Evolutionary conservation across 2,888 invertebrate species (phyloP).

Genomic region (Pocota personata): DNA sequence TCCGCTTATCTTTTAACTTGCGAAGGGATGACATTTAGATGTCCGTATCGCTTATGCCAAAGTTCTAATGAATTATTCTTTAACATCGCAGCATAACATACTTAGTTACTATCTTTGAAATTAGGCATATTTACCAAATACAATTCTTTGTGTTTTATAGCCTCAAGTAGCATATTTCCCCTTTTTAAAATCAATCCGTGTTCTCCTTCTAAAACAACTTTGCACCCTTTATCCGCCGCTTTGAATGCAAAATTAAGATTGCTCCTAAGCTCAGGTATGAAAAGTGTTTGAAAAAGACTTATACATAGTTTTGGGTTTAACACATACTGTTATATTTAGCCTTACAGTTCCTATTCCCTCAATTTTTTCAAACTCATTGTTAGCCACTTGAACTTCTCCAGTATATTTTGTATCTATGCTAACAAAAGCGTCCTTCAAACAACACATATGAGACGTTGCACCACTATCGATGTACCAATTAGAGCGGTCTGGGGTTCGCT

Average conservation of each 20-base stretch:
- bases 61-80: not conserved
- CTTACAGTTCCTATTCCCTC: slow-evolving; percentile 9
- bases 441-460: no score
- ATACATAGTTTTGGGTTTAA: not conserved
- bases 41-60: slow-evolving; percentile 6
- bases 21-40: not conserved
- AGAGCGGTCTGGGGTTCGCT: not conserved
- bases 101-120: not conserved
- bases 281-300: slow-evolving; percentile 23
- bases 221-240: not conserved
- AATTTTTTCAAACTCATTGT: slow-evolving; percentile 10
- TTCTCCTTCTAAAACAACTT: not conserved
- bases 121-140: not conserved
- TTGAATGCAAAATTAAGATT: slow-evolving; percentile 24
- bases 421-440: slow-evolving; percentile 1
- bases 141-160: not conserved
- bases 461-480: no score
- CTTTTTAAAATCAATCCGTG: not conserved
- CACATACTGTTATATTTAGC: not conserved
- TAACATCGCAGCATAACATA: not conserved
- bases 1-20: not conserved
- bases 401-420: slow-evolving; percentile 8
- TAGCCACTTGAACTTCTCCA: slow-evolving; percentile 21
- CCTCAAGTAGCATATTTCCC: not conserved
- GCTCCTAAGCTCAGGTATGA: slow-evolving; percentile 13